Conservation (phyloP, 92 coral and sea anemone species). For the Umimayanthus kanabou region DNA sequence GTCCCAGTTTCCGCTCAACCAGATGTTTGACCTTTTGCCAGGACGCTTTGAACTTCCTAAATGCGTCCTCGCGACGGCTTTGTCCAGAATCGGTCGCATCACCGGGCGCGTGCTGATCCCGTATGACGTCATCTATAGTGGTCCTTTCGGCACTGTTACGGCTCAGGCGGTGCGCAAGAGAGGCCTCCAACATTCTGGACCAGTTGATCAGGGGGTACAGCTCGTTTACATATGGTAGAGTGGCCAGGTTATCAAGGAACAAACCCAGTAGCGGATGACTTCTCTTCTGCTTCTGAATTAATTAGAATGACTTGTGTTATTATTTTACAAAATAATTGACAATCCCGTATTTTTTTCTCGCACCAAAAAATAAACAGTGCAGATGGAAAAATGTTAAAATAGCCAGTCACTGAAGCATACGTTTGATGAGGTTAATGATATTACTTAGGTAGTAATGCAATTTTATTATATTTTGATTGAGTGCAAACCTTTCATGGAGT, state of each 20-base stretch:
- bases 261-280: slow-evolving; percentile 54
- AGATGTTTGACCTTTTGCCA: slow-evolving; percentile 19
- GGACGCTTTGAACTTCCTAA: slow-evolving; percentile 17
- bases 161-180: slow-evolving; percentile 63
- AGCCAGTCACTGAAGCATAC: no score
- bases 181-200: slow-evolving; percentile 53
- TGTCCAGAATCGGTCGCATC: slow-evolving; percentile 30
- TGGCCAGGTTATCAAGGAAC: slow-evolving; percentile 53
- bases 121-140: slow-evolving; percentile 60
- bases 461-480: no score
- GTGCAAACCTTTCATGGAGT: no score
- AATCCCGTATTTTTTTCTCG: not conserved
- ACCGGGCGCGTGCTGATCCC: slow-evolving; percentile 36
- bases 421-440: no score
- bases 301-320: no score
- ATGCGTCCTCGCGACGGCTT: slow-evolving; percentile 29
- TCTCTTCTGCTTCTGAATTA: slow-evolving; percentile 13
- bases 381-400: no score
- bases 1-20: slow-evolving; percentile 14
- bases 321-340: not conserved
- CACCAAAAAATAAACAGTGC: not conserved
- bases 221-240: slow-evolving; percentile 45
- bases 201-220: slow-evolving; percentile 62
- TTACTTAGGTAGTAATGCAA: no score
- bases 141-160: slow-evolving; percentile 60